Evolutionary conservation across 2,113 vertebrate species (phyloP).

Genomic region (Pontoporia blainvillei): DNA sequence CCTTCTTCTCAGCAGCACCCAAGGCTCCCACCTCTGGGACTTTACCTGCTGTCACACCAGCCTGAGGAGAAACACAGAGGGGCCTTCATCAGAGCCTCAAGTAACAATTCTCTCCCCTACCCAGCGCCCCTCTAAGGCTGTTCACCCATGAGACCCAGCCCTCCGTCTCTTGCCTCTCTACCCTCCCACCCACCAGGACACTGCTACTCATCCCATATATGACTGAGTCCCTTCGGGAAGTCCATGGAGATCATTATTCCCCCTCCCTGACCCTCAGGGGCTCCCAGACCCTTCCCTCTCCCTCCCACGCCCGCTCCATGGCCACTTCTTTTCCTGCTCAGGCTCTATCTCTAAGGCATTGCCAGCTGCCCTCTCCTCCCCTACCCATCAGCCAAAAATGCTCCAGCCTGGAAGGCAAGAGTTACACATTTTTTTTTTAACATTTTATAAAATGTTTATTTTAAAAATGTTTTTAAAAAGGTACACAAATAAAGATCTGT

Average conservation of each 20-base stretch:
- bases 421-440: background rate
- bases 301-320: background rate
- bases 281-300: background rate
- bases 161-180: background rate
- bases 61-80: conserved; percentile 68
- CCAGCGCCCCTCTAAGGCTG: background rate
- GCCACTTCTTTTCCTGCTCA: background rate
- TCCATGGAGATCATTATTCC: rapidly evolving
- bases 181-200: background rate
- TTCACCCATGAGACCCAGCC: background rate
- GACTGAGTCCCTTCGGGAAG: background rate
- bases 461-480: background rate
- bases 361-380: background rate
- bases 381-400: background rate
- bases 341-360: background rate
- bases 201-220: background rate
- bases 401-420: background rate
- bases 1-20: conserved; percentile 89
- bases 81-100: background rate
- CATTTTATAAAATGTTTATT: background rate
- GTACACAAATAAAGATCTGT: background rate
- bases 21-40: conserved; percentile 67
- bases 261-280: background rate
- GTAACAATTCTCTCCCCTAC: background rate
- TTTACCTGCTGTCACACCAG: conserved; percentile 66